A percentile compares a stretch with the other conserved stretches of the same genome.
Conservation (phyloP, 2,888 invertebrate genomes). For the Sinopyrophorus schimmeli region DNA sequence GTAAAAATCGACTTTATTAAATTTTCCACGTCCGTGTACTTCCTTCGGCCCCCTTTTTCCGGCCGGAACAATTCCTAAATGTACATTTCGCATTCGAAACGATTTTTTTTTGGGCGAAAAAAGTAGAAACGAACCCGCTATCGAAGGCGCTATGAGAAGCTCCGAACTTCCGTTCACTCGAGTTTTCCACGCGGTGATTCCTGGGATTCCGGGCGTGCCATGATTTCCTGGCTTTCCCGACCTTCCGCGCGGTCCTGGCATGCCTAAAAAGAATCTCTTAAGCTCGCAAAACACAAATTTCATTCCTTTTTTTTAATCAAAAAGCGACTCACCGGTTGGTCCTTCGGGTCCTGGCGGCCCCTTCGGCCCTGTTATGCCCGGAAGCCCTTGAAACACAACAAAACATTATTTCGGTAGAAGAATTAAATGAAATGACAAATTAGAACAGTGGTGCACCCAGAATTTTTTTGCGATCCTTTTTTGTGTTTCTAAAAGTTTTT, state of each 20-base stretch:
- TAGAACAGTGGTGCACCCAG: too few species aligned
- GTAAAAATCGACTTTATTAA: constrained; percentile 18
- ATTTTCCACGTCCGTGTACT: constrained; percentile 9
- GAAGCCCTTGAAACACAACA: constrained; percentile 59
- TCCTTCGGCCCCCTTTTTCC: background rate
- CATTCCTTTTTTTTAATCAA: too few species aligned
- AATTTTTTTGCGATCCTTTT: too few species aligned
- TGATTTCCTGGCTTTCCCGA: constrained; percentile 74
- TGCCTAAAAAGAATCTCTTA: constrained; percentile 55
- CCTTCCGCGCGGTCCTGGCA: constrained; percentile 70
- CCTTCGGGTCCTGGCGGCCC: constrained; percentile 78
- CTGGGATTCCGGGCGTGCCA: constrained; percentile 78
- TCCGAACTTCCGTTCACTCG: constrained; percentile 67
- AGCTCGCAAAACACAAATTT: background rate
- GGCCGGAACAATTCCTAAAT: background rate
- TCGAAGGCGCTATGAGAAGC: constrained; percentile 83
- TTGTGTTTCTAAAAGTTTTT: too few species aligned
- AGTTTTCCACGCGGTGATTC: constrained; percentile 75
- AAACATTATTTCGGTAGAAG: too few species aligned
- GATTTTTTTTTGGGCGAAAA: background rate
- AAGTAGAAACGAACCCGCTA: constrained; percentile 63
- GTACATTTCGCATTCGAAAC: background rate
- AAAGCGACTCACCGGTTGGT: constrained; percentile 63
- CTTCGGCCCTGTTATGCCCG: constrained; percentile 68
- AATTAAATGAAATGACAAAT: too few species aligned